Conservation (phyloP, 2,113 vertebrate species). For the Chloropsis cyanopogon region DNA sequence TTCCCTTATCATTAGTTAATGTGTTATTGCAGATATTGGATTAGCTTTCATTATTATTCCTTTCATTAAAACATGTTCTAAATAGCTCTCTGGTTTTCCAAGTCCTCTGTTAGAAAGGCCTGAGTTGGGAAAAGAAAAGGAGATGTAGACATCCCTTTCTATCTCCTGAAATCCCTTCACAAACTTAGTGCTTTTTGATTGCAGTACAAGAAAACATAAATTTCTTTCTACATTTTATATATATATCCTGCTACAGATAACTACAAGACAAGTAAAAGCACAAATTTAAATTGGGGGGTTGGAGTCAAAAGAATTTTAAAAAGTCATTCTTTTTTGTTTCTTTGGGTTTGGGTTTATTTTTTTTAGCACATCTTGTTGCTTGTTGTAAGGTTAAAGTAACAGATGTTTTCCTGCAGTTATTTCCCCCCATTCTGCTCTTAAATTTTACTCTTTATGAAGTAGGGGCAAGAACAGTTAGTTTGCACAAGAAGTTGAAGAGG, state of each 20-base stretch:
- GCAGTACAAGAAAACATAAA: background rate
- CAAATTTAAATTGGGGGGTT: background rate
- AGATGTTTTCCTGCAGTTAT: background rate
- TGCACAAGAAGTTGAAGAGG: background rate
- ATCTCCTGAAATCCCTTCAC: background rate
- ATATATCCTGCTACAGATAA: background rate
- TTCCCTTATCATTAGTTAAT: background rate
- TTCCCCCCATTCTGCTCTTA: background rate
- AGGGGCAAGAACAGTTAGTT: background rate
- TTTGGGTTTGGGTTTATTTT: background rate
- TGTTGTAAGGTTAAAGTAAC: background rate
- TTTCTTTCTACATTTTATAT: background rate
- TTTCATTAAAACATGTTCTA: background rate
- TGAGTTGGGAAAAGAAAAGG: background rate
- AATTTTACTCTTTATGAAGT: background rate
- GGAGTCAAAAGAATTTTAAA: background rate
- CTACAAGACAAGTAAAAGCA: background rate
- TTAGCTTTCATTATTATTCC: background rate
- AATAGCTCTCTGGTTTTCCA: background rate
- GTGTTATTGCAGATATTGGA: background rate
- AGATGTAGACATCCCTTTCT: background rate
- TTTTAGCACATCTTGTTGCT: background rate
- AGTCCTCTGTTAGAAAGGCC: background rate
- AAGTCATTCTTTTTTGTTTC: background rate
- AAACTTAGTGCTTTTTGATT: background rate